These are phyloP conservation scores for Drosophila tristis DNA, from an alignment of 1,140 invertebrate genomes.

Conservation along the genomic window DNA sequence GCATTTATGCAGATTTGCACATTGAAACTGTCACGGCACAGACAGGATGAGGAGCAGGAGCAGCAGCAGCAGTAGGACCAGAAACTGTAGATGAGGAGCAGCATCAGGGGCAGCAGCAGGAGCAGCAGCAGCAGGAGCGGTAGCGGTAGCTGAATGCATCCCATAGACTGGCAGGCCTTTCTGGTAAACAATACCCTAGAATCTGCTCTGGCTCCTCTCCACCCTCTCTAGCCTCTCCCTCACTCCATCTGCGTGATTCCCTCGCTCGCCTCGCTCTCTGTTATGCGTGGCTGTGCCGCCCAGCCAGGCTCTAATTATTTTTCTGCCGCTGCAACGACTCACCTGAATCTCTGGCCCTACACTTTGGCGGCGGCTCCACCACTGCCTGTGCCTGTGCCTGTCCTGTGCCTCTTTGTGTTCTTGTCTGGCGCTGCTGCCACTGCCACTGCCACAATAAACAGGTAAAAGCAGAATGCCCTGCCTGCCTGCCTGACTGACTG, in stretches of 20 bases:
- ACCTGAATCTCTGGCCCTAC: slow-evolving; percentile 47
- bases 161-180: slow-evolving; percentile 20
- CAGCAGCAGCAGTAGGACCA: neutral
- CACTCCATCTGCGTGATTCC: neutral
- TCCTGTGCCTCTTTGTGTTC: slow-evolving; percentile 50
- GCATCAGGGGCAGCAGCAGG: slow-evolving; percentile 1
- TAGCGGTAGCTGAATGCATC: slow-evolving; percentile 15
- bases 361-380: neutral
- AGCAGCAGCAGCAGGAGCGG: slow-evolving; percentile 14
- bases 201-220: slow-evolving; percentile 9
- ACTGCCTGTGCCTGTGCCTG: slow-evolving; percentile 3
- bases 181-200: slow-evolving; percentile 55
- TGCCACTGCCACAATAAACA: slow-evolving; percentile 75
- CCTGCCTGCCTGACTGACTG: neutral
- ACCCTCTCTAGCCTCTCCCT: slow-evolving; percentile 5
- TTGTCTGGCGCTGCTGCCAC: slow-evolving; percentile 61
- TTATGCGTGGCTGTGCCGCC: slow-evolving; percentile 40
- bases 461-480: slow-evolving; percentile 67
- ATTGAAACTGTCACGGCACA: slow-evolving; percentile 80
- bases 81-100: neutral
- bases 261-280: slow-evolving; percentile 18
- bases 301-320: slow-evolving; percentile 79
- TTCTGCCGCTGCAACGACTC: slow-evolving; percentile 72
- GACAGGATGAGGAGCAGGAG: slow-evolving; percentile 20
- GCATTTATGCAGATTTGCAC: slow-evolving; percentile 83